Evolutionary conservation across 2,888 invertebrate species (phyloP).

Genomic region (Sesia apiformis): DNA sequence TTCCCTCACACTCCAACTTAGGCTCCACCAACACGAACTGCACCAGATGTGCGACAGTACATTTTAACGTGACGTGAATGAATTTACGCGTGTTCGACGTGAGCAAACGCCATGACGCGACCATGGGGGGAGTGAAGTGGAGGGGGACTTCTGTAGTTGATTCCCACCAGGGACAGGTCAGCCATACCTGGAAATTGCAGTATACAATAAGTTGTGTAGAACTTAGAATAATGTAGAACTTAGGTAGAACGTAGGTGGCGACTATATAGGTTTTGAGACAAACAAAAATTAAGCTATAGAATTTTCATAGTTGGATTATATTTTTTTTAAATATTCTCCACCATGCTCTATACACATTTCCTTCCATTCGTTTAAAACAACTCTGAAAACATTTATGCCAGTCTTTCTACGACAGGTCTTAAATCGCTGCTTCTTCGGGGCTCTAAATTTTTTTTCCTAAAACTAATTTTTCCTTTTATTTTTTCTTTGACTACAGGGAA

Average conservation of each 20-base stretch:
- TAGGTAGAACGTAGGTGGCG: too few relatives aligned
- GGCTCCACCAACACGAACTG: conserved; percentile 64
- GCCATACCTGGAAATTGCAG: conserved; percentile 68
- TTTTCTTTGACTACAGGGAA: too few relatives aligned
- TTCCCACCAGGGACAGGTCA: conserved; percentile 86
- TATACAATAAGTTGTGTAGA: too few relatives aligned
- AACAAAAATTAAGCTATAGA: too few relatives aligned
- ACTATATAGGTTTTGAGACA: too few relatives aligned
- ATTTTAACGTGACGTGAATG: conserved; percentile 83
- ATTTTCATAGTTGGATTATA: too few relatives aligned
- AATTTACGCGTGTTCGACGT: conserved; percentile 91
- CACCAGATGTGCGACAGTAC: conserved; percentile 75
- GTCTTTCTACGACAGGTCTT: too few relatives aligned
- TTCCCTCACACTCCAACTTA: conserved; percentile 73
- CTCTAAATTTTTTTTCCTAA: neutral
- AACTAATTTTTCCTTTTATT: too few relatives aligned
- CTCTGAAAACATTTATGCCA: too few relatives aligned
- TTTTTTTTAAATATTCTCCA: too few relatives aligned
- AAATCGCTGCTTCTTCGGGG: neutral
- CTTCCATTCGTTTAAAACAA: neutral
- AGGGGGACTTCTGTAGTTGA: conserved; percentile 83
- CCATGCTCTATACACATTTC: too few relatives aligned
- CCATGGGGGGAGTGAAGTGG: conserved; percentile 89
- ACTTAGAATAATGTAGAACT: too few relatives aligned
- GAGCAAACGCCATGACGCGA: conserved; percentile 85